Evolutionary conservation across 2,888 invertebrate species (phyloP), one percentile per base, ranked within the genome.

Genomic region (Hydraecia micacea): DNA sequence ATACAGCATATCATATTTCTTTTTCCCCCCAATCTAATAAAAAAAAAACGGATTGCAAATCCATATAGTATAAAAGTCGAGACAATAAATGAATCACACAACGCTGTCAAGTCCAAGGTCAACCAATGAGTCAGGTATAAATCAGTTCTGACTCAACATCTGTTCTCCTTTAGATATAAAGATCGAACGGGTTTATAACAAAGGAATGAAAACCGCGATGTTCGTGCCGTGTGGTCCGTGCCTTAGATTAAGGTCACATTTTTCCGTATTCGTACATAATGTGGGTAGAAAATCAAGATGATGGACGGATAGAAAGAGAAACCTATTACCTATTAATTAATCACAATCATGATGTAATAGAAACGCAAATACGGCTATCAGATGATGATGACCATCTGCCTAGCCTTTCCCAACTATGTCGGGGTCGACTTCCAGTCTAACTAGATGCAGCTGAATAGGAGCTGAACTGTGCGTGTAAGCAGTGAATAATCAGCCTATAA

Each of bases 61-160:
- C 58, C 36, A 66, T 65, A 62, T 36, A 6, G 49, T 39, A 69
- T 28, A 36, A 46, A 49, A 58, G 63, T 36, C 15, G 6, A 71
- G 25, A 70, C 67, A 75, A 55, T 78, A 55, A 67, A 86, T 83
- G 76, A 79, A 77, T 87, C 79, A 79, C 76, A 79, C 76, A 60
- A 5, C 42, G 11, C 58, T 67, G 80, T 71, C 72, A 82, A 63
- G 66, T 73, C 52, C 85, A 83, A 83, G 83, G 83, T 25, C 76
- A 71, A 63, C 46, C n/a, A 39, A 73, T 85, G 83, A 84, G 18
- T 84, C 81, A 75, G 71, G 60, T 63, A 71, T 79, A 75, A 73
- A 67, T 84, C 69, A 62, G 74, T 36, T 77, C 67, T 84, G 85
- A 83, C 81, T 83, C 83, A 83, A 74, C 85, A 85, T 77, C 36